Evolutionary conservation across 1,140 invertebrate species (phyloP).

Genomic region (Tachypleus tridentatus): DNA sequence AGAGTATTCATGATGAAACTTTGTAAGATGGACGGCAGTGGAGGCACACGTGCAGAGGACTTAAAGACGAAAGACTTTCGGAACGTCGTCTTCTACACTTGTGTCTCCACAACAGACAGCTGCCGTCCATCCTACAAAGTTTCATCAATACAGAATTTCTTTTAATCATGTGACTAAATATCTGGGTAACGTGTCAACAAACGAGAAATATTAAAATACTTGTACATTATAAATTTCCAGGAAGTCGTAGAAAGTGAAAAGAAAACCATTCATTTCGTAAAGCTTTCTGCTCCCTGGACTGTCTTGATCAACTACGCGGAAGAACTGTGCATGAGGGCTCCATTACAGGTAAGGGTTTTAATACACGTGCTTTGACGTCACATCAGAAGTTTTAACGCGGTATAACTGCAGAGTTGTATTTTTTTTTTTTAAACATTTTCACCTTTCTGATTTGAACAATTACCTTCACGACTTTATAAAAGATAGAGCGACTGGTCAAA

Average conservation of each 20-base stretch:
- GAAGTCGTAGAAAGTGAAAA: slow-evolving; percentile 32
- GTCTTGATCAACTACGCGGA: slow-evolving; percentile 45
- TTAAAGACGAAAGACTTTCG: background rate
- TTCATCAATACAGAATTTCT: too few relatives aligned
- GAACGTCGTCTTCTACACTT: slow-evolving; percentile 5
- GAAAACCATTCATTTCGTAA: slow-evolving; percentile 42
- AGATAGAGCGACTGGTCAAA: too few relatives aligned
- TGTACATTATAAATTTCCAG: slow-evolving; percentile 23
- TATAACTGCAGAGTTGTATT: too few relatives aligned
- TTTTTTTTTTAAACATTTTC: too few relatives aligned
- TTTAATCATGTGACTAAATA: too few relatives aligned
- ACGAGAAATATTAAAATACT: background rate
- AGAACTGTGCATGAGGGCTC: slow-evolving; percentile 44
- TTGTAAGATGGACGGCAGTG: too few relatives aligned
- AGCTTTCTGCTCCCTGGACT: slow-evolving; percentile 45
- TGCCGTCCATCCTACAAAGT: too few relatives aligned
- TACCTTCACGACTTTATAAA: too few relatives aligned
- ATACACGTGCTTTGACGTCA: too few relatives aligned
- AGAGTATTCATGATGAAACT: too few relatives aligned
- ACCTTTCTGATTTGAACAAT: too few relatives aligned
- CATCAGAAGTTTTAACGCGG: too few relatives aligned
- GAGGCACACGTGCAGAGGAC: background rate
- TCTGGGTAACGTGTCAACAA: background rate
- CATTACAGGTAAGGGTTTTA: slow-evolving; percentile 39
- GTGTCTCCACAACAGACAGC: background rate